A percentile compares a stretch with the other conserved stretches of the same genome.
Conservation (phyloP, 2,888 invertebrate genomes). For the Xestia sexstrigata region DNA sequence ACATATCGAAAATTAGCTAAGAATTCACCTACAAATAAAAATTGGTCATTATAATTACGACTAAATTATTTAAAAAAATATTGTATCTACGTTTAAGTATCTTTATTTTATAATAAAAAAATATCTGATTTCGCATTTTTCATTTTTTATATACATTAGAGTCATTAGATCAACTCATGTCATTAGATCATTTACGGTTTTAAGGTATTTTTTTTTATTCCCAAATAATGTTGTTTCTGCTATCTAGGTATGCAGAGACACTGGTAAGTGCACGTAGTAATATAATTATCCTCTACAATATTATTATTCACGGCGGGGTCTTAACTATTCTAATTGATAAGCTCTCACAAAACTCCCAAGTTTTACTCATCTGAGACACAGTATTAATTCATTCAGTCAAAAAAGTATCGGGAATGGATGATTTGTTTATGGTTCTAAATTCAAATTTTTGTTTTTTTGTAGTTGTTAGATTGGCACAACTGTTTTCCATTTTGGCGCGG, state of each 20-base stretch:
- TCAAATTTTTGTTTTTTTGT: too few relatives aligned
- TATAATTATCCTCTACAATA: conserved; percentile 18
- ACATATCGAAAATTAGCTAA: too few relatives aligned
- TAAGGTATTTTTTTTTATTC: background rate
- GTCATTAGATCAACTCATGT: background rate
- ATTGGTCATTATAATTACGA: too few relatives aligned
- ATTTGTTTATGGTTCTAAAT: too few relatives aligned
- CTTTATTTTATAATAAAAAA: too few relatives aligned
- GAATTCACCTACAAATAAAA: too few relatives aligned
- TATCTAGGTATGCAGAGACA: background rate
- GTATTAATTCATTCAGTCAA: conserved; percentile 60
- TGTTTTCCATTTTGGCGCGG: too few relatives aligned
- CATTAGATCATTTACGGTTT: background rate
- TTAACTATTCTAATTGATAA: conserved; percentile 51
- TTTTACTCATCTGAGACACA: conserved; percentile 49
- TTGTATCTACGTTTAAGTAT: too few relatives aligned
- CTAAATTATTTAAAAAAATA: too few relatives aligned
- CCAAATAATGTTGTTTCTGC: background rate
- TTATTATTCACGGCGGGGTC: conserved; percentile 46
- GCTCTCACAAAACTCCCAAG: conserved; percentile 44
- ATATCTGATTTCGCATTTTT: too few relatives aligned
- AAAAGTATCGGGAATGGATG: too few relatives aligned
- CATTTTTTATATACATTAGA: background rate
- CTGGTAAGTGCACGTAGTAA: conserved; percentile 48
- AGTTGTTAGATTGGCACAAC: too few relatives aligned